A percentile compares a stretch with the other conserved stretches of the same genome.
phyloP scores from a whole-genome alignment of 2,888 invertebrate species.

The Rhodophaea formosa region DNA sequence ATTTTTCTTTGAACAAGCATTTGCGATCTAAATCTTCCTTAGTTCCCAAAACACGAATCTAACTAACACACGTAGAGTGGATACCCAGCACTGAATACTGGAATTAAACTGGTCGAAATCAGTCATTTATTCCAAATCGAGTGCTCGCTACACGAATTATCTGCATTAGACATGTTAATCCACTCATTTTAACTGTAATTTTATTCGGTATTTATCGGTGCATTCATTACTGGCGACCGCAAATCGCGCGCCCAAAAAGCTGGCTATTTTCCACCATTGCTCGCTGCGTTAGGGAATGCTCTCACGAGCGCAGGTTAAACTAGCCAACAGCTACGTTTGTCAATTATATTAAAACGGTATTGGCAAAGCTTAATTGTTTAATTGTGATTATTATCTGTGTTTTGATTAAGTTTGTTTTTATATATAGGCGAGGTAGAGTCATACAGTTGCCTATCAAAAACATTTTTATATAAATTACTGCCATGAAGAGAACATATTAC shows the following conservation, averaged over 20 bases:
- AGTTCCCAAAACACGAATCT: background rate
- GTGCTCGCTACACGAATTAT: slow-evolving; percentile 73
- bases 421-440: background rate
- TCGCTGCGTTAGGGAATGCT: slow-evolving; percentile 16
- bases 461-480: too few relatives aligned
- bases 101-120: slow-evolving; percentile 49
- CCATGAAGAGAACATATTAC: too few relatives aligned
- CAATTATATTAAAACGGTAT: background rate
- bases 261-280: slow-evolving; percentile 67
- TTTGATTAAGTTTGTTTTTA: background rate
- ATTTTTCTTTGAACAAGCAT: too few relatives aligned
- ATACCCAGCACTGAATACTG: slow-evolving; percentile 28
- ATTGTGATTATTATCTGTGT: background rate
- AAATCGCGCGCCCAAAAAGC: slow-evolving; percentile 80
- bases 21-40: too few relatives aligned
- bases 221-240: slow-evolving; percentile 79
- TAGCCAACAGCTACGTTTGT: slow-evolving; percentile 8
- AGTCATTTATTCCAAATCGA: slow-evolving; percentile 71
- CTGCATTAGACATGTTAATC: slow-evolving; percentile 82
- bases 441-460: too few relatives aligned
- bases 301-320: slow-evolving; percentile 15
- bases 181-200: slow-evolving; percentile 81
- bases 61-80: background rate
- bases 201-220: slow-evolving; percentile 81
- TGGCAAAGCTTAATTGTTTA: background rate